Base-by-base conservation (phyloP, 1,140 invertebrate species). In the Drosophila navojoa region DNA sequence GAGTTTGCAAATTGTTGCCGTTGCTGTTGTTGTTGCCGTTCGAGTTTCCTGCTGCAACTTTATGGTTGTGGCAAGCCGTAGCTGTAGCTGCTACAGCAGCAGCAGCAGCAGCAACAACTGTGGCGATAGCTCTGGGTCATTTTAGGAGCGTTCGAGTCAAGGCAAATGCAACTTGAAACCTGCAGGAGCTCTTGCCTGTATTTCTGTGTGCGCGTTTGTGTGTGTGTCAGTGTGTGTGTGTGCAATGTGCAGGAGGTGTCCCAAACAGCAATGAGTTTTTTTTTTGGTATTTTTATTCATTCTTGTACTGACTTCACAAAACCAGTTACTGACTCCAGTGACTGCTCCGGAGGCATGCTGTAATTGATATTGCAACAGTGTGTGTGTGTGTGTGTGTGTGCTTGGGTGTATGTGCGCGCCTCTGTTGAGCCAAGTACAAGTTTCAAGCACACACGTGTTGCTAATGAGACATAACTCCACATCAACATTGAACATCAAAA, bases 361-460 rank as follows among this genome's bases (percentile, higher is more conserved):
- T 90, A 90, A 90, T 90, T 90, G 87, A 90, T 90, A 90, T 90
- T 90, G 79, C 81, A 90, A 69, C 73, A 79, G 81, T 86, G 53
- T 81, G 78, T 55, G 80, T 47, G 7, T 40, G 13, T 45, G 32
- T 57, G 13, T 47, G 5, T 54, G 22, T 40, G 3, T 55, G 4
- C 55, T 7, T 61, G 4, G 3, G 44, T 58, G 19, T 40, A 5
- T 60, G 11, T 40, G 10, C 55, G 7, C 55, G 22, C 55, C 5
- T 64, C 19, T 52, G 42, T 22, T 42, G 55, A 35, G 25, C 44
- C 40, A 47, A 76, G 49, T 70, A 42, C 53, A 58, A 64, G 70
- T 60, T 60, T 73, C 64, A 68, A 55, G 32, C 67, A 77, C 77
- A 89, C 84, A 89, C 85, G 84, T 89, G 84, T 89, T 84, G 74